These are phyloP conservation scores for Ochlodes sylvanus DNA, from an alignment of 2,888 invertebrate species.

Conservation along the genomic window DNA sequence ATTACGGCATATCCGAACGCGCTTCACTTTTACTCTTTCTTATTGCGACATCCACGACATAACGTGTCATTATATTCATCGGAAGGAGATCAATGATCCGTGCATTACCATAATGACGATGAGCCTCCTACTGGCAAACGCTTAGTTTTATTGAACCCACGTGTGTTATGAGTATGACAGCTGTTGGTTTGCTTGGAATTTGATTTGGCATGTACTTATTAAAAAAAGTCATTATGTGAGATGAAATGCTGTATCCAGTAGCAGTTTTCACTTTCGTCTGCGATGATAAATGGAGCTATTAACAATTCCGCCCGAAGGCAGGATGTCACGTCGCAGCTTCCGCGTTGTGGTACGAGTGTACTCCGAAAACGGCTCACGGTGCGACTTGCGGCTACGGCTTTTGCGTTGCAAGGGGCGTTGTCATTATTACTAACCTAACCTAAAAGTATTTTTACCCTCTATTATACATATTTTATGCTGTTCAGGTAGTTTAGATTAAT, in stretches of 20 bases:
- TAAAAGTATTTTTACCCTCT: too few species aligned
- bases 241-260: slow-evolving; percentile 51
- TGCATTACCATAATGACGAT: slow-evolving; percentile 28
- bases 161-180: slow-evolving; percentile 4
- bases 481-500: too few species aligned
- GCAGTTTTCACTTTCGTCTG: slow-evolving; percentile 75
- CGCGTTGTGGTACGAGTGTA: slow-evolving; percentile 45
- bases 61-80: slow-evolving; percentile 32
- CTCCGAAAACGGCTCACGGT: slow-evolving; percentile 4
- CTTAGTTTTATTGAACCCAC: slow-evolving; percentile 12
- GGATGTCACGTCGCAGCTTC: slow-evolving; percentile 75
- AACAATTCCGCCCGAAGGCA: slow-evolving; percentile 69
- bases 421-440: too few species aligned
- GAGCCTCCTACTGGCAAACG: slow-evolving; percentile 8
- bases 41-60: slow-evolving; percentile 57
- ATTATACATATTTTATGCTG: too few species aligned
- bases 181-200: background rate
- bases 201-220: background rate
- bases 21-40: slow-evolving; percentile 69
- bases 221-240: slow-evolving; percentile 9
- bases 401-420: background rate
- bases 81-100: slow-evolving; percentile 31
- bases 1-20: slow-evolving; percentile 63
- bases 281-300: slow-evolving; percentile 66
- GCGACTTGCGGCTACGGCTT: slow-evolving; percentile 13